These are phyloP conservation scores for Furnarius figulus DNA, from an alignment of 2,113 vertebrate species.

Conservation along the genomic window DNA sequence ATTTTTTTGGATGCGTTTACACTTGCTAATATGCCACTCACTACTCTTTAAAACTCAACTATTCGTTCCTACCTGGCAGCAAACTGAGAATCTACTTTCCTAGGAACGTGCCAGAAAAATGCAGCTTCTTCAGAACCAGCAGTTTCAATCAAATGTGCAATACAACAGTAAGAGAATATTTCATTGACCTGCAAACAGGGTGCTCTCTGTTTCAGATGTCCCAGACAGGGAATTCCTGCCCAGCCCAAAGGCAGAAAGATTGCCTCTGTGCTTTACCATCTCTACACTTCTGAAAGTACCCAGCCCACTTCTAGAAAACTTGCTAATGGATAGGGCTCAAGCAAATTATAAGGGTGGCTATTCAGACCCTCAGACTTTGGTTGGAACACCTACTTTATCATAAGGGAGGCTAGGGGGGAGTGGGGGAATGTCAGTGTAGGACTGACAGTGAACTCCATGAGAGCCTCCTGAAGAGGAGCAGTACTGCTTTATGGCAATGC, in stretches of 20 bases:
- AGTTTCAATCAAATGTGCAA: neutral
- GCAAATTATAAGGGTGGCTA: neutral
- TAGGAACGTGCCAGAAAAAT: neutral
- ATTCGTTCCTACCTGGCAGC: slow-evolving; percentile 34
- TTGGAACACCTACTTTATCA: neutral
- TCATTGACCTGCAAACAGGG: neutral
- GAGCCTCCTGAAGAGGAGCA: neutral
- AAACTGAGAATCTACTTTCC: neutral
- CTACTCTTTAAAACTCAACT: slow-evolving; percentile 47
- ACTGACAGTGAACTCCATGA: neutral
- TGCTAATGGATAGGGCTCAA: neutral
- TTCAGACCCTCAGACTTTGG: neutral
- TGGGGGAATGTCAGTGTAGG: neutral
- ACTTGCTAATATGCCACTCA: slow-evolving; percentile 52
- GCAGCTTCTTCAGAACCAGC: neutral
- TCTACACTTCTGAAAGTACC: neutral
- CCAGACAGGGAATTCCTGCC: neutral
- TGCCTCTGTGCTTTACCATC: neutral
- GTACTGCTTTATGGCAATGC: neutral
- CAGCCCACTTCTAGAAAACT: neutral
- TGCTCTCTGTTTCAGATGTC: neutral
- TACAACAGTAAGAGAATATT: neutral
- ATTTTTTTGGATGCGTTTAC: slow-evolving; percentile 43
- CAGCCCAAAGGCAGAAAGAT: neutral
- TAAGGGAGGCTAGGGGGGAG: neutral